These are phyloP conservation scores for Acrocera orbiculus DNA, from an alignment of 2,888 invertebrate species.

Conservation along the genomic window DNA sequence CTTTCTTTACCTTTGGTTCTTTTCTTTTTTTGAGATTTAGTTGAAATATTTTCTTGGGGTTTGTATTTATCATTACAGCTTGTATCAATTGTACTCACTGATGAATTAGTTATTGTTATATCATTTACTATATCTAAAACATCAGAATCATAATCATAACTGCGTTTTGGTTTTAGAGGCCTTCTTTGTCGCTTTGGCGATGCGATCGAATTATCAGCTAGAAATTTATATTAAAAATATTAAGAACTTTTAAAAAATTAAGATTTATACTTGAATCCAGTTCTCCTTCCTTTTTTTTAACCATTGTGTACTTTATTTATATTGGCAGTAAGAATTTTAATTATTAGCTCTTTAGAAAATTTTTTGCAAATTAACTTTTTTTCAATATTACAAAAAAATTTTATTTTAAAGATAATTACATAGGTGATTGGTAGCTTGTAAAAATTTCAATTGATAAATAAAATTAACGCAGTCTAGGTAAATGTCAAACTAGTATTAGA, in stretches of 20 bases:
- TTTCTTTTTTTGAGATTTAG: constrained; percentile 35
- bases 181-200: constrained; percentile 43
- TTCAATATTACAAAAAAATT: neutral
- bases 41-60: no score
- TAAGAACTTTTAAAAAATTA: neutral
- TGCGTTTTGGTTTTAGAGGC: constrained; percentile 36
- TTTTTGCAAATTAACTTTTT: neutral
- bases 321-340: no score
- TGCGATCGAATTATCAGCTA: constrained; percentile 13
- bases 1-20: constrained; percentile 57
- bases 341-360: constrained; percentile 1
- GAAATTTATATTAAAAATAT: constrained; percentile 5
- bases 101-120: constrained; percentile 12
- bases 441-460: neutral
- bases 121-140: constrained; percentile 14
- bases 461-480: no score
- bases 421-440: neutral
- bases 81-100: constrained; percentile 7
- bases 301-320: constrained; percentile 6
- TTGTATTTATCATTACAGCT: no score
- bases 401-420: neutral
- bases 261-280: constrained; percentile 6
- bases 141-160: constrained; percentile 13
- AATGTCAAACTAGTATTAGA: no score
- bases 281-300: constrained; percentile 7